These are phyloP conservation scores for Phymorhynchus buccinoides DNA, from an alignment of 1,140 invertebrate genomes.

Conservation along the genomic window DNA sequence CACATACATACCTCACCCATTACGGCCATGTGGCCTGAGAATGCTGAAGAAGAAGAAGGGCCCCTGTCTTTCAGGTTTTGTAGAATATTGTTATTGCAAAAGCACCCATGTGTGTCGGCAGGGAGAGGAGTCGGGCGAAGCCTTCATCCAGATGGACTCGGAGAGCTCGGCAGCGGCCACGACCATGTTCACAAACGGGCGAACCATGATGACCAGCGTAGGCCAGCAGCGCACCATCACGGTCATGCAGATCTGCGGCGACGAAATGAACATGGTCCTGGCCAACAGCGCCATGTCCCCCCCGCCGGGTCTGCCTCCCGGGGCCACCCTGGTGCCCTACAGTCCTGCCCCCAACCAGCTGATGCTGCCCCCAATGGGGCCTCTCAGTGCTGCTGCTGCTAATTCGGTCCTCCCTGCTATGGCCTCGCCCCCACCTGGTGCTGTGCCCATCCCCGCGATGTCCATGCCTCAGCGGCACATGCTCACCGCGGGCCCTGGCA, in stretches of 20 bases:
- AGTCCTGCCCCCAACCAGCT: no score
- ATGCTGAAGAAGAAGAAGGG: no score
- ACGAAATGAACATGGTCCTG: slow-evolving; percentile 89
- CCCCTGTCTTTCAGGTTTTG: no score
- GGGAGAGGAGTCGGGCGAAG: slow-evolving; percentile 98
- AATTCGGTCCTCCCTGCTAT: background rate
- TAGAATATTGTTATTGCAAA: no score
- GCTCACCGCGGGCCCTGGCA: background rate
- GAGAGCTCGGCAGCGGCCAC: slow-evolving; percentile 91
- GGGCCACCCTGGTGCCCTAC: slow-evolving; percentile 59
- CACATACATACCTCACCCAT: no score
- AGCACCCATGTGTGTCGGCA: slow-evolving; percentile 68
- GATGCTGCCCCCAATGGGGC: no score
- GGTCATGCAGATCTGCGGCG: slow-evolving; percentile 98
- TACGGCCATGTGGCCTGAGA: no score
- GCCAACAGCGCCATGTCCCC: slow-evolving; percentile 77
- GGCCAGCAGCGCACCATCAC: slow-evolving; percentile 97
- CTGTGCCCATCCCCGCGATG: background rate
- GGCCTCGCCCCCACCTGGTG: background rate
- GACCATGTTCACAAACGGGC: slow-evolving; percentile 92
- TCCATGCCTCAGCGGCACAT: slow-evolving; percentile 6
- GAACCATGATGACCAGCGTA: slow-evolving; percentile 96
- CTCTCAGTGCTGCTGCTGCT: background rate
- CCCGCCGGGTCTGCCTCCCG: slow-evolving; percentile 37
- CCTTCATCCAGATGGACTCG: slow-evolving; percentile 98